phyloP scores from a whole-genome alignment of 2,888 invertebrate species.

The Philaethria dido region DNA sequence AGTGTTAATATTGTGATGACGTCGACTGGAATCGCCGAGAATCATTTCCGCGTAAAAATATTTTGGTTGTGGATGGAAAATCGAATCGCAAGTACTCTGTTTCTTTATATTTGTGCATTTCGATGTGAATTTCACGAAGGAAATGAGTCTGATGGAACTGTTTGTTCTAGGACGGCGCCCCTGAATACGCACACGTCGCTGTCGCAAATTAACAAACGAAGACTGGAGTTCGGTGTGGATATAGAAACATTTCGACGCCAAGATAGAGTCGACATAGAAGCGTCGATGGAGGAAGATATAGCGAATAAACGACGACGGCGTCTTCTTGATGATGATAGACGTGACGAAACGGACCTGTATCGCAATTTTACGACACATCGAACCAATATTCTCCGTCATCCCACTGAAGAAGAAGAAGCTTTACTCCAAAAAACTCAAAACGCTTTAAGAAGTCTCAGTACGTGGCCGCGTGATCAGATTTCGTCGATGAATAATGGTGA shows the following conservation, averaged over 20 bases:
- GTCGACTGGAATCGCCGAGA: constrained; percentile 82
- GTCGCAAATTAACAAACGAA: constrained; percentile 88
- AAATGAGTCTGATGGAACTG: constrained; percentile 40
- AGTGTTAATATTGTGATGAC: constrained; percentile 77
- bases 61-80: constrained; percentile 83
- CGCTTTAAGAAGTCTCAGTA: constrained; percentile 93
- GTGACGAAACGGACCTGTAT: constrained; percentile 60
- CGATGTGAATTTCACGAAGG: constrained; percentile 47
- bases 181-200: constrained; percentile 84
- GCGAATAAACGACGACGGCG: constrained; percentile 73
- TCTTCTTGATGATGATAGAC: constrained; percentile 74
- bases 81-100: constrained; percentile 80
- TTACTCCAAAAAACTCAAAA: constrained; percentile 94
- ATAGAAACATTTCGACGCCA: constrained; percentile 73
- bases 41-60: constrained; percentile 85
- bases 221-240: constrained; percentile 85
- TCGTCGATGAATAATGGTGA: constrained; percentile 84
- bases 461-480: constrained; percentile 89
- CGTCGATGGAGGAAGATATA: constrained; percentile 61
- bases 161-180: constrained; percentile 73
- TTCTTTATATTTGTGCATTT: constrained; percentile 55
- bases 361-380: constrained; percentile 61
- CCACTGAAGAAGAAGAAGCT: constrained; percentile 89
- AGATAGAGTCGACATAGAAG: constrained; percentile 62
- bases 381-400: constrained; percentile 66